Evolutionary conservation across 2,888 invertebrate genomes (phyloP), one percentile per base, ranked within the genome.

Genomic region (Drosophila anceps): DNA sequence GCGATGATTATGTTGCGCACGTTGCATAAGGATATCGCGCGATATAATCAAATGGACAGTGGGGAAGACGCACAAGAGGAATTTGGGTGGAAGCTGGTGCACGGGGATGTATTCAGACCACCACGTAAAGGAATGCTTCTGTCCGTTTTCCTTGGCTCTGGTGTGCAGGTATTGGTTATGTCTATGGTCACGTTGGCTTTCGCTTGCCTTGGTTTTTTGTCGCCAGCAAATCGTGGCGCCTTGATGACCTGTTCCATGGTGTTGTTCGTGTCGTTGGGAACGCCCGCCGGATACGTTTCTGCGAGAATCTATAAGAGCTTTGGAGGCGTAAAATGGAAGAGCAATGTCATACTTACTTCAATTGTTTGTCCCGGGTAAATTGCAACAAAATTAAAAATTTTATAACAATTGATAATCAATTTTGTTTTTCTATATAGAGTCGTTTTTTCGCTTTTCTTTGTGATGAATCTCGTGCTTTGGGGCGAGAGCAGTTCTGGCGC

Each of bases 171-270:
- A 12, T 96, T 98, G 91, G 97, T 96, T 91, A 99, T 99, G 99
- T 96, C 98, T 0, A 94, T 99, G 58, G 97, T 99, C 59, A 99
- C 99, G 0, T 93, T 99, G 67, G 98, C 97, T 18, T 99, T 99
- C 94, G 99, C 99, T n/a, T 99, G 99, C 93, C 95, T 99, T 76
- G 99, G 99, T 62, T 99, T 99, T 94, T 94, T 99, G 65, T 99
- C 99, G 12, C 99, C 99, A 0, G 99, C 99, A 6, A 99, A 99
- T 94, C 96, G 99, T 89, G 99, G 99, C 10, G 98, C 99, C 0
- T 93, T 99, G 70, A 99, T 99, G 99, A 99, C 99, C 1, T 99
- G 99, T 92, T 97, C 98, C 31, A 95, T 99, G 94, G 97, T 99
- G 1, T 95, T 98, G 73, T 99, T 97, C 94, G 99, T 99, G n/a